A percentile compares a stretch with the other conserved stretches of the same genome.
phyloP scores from a whole-genome alignment of 2,888 invertebrate genomes.

The Chesias legatella region DNA sequence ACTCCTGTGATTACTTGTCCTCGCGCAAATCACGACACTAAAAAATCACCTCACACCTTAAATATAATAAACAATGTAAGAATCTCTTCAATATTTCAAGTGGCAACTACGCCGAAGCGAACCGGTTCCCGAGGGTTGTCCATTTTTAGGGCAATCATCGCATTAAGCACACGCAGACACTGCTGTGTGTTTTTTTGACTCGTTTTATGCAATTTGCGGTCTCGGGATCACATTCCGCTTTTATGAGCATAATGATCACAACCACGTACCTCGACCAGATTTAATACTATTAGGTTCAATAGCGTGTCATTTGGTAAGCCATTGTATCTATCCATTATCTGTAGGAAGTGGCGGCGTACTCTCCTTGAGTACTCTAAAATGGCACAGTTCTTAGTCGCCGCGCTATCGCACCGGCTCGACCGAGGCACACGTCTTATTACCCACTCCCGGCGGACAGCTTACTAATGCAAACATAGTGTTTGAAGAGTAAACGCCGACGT shows the following conservation, averaged over 20 bases:
- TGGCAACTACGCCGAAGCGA: conserved; percentile 5
- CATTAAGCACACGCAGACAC: conserved; percentile 26
- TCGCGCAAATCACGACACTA: no score
- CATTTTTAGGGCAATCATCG: conserved; percentile 30
- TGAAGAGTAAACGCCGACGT: conserved; percentile 27
- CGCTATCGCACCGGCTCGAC: conserved; percentile 42
- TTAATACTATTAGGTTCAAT: conserved; percentile 16
- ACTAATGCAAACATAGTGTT: conserved; percentile 41
- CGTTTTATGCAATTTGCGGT: conserved; percentile 22
- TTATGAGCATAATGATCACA: conserved; percentile 19
- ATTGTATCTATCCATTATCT: conserved; percentile 30
- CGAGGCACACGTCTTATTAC: conserved; percentile 37
- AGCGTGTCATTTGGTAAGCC: conserved; percentile 23
- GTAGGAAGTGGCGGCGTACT: conserved; percentile 34
- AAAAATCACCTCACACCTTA: no score
- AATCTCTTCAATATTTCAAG: conserved; percentile 5
- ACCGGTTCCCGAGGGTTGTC: conserved; percentile 24
- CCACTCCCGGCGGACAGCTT: conserved; percentile 32
- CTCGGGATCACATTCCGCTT: conserved; percentile 11
- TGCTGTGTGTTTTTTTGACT: conserved; percentile 8
- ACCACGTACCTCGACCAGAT: conserved; percentile 21
- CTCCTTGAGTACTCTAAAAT: conserved; percentile 33
- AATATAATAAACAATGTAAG: conserved; percentile 4
- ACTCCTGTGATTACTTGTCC: no score
- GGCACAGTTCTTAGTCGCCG: conserved; percentile 32